Base-by-base conservation (phyloP, 2,888 invertebrate genomes). In the Coronaproctus castanopsis region DNA sequence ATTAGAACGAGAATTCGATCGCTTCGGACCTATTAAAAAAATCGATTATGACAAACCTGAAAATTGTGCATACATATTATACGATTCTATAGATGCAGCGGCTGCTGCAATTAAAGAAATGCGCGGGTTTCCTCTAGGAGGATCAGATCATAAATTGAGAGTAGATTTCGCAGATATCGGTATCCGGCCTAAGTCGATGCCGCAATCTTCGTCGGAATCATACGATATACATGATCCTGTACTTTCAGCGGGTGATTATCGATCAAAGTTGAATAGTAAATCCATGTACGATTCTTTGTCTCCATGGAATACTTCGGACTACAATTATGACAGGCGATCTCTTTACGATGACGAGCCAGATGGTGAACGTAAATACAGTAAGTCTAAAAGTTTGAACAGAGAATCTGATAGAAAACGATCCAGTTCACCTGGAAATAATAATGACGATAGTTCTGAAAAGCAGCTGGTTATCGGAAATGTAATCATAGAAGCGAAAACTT, bases 1-100 rank as follows among this genome's bases (percentile, higher is more conserved):
- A 67, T 73, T 98, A 19, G 92, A 93, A 71, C 78, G 92, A 57
- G 97, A 98, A 72, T 97, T 98, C 74, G 96, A 97, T 73, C 78
- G 96, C 61, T 98, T 97, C 74, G 98, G 98, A 18, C 91, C 89
- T 2, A 96, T 99, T 50, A 91, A 96, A 70, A 92, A 93, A 72
- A 93, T 98, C 66, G 97, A 97, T 71, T 98, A 96, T 76, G 86
- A 87, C 48, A 92, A 92, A 72, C 93, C 92, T 2, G 95, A 93
- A 69, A 85, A 83, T 60, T 87, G 88, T 71, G 96, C 95, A 1
- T 96, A 92, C 70, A 93, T 98, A 68, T 77, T 92, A 61, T 98
- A 93, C 74, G 96, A 95, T 71, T 92, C 91, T 0, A 88, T 95
- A 62, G 95, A 96, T 74, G 93, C 96, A 18, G 96, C 98, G 1